Percentiles rank a stretch among this genome's conserved stretches.
phyloP scores from a whole-genome alignment of 2,113 vertebrate species.

The Siniperca knerii region DNA sequence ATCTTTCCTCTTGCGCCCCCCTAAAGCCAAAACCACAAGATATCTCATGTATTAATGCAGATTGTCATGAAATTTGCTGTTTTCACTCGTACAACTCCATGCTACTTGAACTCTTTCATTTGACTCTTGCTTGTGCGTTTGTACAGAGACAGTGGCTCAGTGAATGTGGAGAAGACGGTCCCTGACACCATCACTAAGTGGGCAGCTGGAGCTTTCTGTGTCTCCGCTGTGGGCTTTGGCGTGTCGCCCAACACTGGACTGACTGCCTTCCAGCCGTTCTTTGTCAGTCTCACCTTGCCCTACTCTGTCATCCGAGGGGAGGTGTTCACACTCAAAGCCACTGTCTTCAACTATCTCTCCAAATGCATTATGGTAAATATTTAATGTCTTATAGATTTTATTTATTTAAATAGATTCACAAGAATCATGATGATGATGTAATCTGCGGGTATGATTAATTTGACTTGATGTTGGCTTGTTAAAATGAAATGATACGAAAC shows the following conservation, averaged over 20 bases:
- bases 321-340: conserved; percentile 86
- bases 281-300: conserved; percentile 86
- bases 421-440: neutral
- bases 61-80: neutral
- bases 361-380: conserved; percentile 88
- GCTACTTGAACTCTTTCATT: neutral
- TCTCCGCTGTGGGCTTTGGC: conserved; percentile 88
- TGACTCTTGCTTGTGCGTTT: neutral
- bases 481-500: neutral
- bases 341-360: conserved; percentile 89
- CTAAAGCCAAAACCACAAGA: neutral
- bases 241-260: conserved; percentile 80
- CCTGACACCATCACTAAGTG: conserved; percentile 93
- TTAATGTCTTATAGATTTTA: too few relatives aligned
- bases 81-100: neutral
- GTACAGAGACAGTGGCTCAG: conserved; percentile 69
- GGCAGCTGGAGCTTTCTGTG: conserved; percentile 89
- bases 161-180: conserved; percentile 77
- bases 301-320: conserved; percentile 89
- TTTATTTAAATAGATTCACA: neutral
- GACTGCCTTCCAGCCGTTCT: conserved; percentile 88
- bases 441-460: neutral
- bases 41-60: neutral
- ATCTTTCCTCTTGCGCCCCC: too few relatives aligned
- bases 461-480: neutral